Evolutionary conservation across 2,797 vertebrate species (phyloP), one percentile per base, ranked within the genome.

Genomic region (Protonibea diacanthus): DNA sequence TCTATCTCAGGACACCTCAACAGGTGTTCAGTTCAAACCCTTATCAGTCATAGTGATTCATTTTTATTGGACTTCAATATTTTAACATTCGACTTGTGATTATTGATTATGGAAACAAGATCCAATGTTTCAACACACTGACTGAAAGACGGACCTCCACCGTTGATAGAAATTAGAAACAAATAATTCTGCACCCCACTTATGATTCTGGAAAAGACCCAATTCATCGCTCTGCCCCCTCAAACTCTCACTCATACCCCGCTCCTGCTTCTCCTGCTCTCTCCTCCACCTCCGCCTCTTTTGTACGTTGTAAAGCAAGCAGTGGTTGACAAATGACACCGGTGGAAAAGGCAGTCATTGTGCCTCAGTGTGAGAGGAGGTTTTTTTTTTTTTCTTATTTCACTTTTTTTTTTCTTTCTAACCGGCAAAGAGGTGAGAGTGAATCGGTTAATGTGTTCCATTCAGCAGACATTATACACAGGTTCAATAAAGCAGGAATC

Each of bases 361-460:
- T 94, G 86, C 89, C 82, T 82, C 86, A 74, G 83, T 89, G 86
- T 91, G 83, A 92, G 90, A 87, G 82, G 84, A 77, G 85, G 29
- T 20, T n/a, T 74, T 78, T 81, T 74, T 60, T 58, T 44, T 86
- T 66, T 87, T 80, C 69, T 80, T 76, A 83, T 92, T 91, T 88
- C 81, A 85, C 71, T 82, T 86, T 90, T 81, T 86, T 44, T 74
- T 66, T 8, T 33, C 2, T 33, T 33, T 7, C 7, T 38, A 38
- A 38, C 57, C 38, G 52, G 78, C 40, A 84, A 58, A 62, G 86
- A 90, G 89, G 85, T 85, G 82, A 84, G 71, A 83, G 91, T 95
- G 93, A 94, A 94, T 93, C 76, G 83, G 89, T 92, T 93, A 94
- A 93, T 93, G 93, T 93, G 92, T 63, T 90, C 91, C 91, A 93